Conservation (phyloP, 2,797 vertebrate species). For the Pyrocephalus nanus region DNA sequence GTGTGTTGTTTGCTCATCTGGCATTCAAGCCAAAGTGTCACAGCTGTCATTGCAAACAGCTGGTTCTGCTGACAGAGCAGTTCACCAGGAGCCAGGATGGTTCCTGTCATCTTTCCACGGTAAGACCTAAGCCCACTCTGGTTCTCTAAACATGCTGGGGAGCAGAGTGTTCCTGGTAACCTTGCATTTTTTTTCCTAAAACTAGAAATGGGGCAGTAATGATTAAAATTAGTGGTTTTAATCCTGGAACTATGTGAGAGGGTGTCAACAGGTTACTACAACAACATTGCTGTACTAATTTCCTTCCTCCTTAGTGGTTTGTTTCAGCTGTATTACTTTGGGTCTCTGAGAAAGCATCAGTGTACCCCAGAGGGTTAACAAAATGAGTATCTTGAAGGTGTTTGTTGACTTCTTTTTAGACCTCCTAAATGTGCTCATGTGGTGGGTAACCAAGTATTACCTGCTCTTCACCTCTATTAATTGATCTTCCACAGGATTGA, state of each 20-base stretch:
- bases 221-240: neutral
- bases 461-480: neutral
- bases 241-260: neutral
- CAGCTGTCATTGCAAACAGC: neutral
- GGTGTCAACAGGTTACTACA: neutral
- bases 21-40: neutral
- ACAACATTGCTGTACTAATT: neutral
- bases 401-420: neutral
- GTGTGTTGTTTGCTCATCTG: neutral
- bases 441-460: neutral
- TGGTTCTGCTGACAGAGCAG: neutral
- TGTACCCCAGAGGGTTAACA: neutral
- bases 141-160: neutral
- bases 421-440: neutral
- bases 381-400: neutral
- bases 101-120: neutral
- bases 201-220: neutral
- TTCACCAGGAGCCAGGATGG: neutral
- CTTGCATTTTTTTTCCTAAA: neutral
- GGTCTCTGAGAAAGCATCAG: neutral
- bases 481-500: neutral
- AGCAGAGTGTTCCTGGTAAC: neutral
- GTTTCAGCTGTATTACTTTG: neutral
- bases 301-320: constrained; percentile 13
- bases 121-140: neutral